These are phyloP conservation scores for Temnothorax rugatulus DNA, from an alignment of 2,888 invertebrate species.

Conservation along the genomic window DNA sequence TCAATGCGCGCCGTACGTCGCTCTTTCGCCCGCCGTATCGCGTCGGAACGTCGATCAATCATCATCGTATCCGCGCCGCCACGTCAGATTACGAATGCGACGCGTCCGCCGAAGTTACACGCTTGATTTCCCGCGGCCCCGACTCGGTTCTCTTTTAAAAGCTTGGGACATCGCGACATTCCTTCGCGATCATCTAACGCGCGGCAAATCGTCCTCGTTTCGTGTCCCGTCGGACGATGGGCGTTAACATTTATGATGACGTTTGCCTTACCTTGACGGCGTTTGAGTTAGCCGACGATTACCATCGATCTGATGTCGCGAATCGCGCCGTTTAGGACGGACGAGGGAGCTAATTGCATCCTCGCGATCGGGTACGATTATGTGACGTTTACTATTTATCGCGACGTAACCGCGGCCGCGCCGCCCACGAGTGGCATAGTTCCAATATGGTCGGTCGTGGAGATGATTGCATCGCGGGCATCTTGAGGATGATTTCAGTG, in stretches of 20 bases:
- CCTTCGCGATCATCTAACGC: neutral
- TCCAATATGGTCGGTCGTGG: constrained; percentile 19
- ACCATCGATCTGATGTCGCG: neutral
- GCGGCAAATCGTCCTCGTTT: neutral
- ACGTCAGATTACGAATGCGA: neutral
- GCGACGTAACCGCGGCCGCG: neutral
- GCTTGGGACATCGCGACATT: neutral
- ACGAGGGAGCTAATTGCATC: constrained; percentile 3
- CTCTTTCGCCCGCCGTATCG: constrained; percentile 6
- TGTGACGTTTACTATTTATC: constrained; percentile 34
- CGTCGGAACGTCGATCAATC: constrained; percentile 30
- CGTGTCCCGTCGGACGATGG: neutral
- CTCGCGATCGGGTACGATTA: neutral
- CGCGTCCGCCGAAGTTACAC: neutral
- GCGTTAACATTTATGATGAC: neutral
- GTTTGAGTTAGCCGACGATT: neutral
- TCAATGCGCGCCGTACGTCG: neutral
- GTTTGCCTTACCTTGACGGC: neutral
- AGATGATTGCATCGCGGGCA: constrained; percentile 37
- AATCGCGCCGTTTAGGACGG: neutral
- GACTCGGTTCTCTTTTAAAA: neutral
- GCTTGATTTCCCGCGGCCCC: neutral
- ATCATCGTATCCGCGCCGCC: neutral
- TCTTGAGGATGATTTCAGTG: constrained; percentile 16
- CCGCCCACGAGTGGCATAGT: constrained; percentile 43